phyloP scores from a whole-genome alignment of 2,113 vertebrate genomes.

The Aphyosemion australe region DNA sequence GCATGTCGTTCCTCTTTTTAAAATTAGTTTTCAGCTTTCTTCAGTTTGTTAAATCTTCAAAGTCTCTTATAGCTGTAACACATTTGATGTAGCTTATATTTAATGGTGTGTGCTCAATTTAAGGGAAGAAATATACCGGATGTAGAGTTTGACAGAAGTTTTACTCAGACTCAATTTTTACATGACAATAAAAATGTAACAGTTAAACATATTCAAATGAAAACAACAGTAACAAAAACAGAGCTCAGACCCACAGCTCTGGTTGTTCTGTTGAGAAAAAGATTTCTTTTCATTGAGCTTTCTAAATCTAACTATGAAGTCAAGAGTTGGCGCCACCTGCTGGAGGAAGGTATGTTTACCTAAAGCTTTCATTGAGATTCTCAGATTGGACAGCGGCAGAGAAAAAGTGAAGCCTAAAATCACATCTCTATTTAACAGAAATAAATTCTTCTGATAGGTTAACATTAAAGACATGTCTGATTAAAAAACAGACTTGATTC shows the following conservation, averaged over 20 bases:
- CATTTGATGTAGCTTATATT: constrained; percentile 7
- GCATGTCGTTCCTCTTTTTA: constrained; percentile 58
- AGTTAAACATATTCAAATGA: too few relatives aligned
- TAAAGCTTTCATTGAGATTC: not conserved
- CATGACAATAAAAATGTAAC: too few relatives aligned
- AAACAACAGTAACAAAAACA: not conserved
- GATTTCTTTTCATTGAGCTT: constrained; percentile 8
- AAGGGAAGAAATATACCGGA: not conserved
- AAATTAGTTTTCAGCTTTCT: constrained; percentile 29
- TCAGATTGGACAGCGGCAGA: too few relatives aligned
- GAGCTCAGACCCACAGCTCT: not conserved
- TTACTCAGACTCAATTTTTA: too few relatives aligned
- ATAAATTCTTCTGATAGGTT: not conserved
- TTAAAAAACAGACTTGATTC: not conserved
- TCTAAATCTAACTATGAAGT: not conserved
- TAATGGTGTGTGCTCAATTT: constrained; percentile 2
- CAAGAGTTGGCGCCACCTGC: constrained; percentile 61
- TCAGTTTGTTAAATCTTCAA: constrained; percentile 14
- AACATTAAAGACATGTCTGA: constrained; percentile 20
- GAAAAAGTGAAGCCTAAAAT: too few relatives aligned
- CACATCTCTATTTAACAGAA: not conserved
- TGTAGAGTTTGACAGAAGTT: too few relatives aligned
- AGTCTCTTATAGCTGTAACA: constrained; percentile 3
- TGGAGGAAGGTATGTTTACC: constrained; percentile 24
- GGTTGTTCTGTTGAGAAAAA: not conserved